phyloP scores from a whole-genome alignment of 2,113 vertebrate genomes.

The Perca flavescens region DNA sequence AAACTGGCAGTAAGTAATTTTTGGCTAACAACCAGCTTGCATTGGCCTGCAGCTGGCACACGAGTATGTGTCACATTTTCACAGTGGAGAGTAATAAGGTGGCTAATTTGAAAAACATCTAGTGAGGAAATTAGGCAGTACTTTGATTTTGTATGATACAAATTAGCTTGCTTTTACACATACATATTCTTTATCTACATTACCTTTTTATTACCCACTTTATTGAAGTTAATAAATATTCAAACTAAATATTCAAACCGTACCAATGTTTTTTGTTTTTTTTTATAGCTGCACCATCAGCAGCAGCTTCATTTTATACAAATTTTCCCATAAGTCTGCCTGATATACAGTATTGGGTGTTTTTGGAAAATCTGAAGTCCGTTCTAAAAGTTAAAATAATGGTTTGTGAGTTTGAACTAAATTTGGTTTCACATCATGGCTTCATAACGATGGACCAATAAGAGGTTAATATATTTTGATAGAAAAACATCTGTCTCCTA shows the following conservation, averaged over 20 bases:
- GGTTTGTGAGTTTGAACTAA: background rate
- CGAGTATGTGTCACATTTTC: background rate
- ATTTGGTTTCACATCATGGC: background rate
- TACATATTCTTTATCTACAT: too few species aligned
- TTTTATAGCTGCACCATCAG: background rate
- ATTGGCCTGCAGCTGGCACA: too few species aligned
- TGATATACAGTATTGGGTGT: background rate
- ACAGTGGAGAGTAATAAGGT: background rate
- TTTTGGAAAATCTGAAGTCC: slow-evolving; percentile 6
- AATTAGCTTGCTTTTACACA: too few species aligned
- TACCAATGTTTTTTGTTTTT: too few species aligned
- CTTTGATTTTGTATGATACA: too few species aligned
- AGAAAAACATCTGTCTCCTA: slow-evolving; percentile 9
- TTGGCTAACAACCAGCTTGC: background rate
- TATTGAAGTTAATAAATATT: too few species aligned
- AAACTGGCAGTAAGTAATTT: background rate
- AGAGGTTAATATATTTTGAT: background rate
- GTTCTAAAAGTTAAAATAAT: background rate
- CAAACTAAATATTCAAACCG: too few species aligned
- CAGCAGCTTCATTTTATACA: background rate
- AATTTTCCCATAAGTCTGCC: background rate
- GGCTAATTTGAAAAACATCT: background rate
- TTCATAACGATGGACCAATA: background rate
- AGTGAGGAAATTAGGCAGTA: background rate
- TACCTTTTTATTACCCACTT: background rate